Evolutionary conservation across 30 jellyfish, hydroid and myxozoan species (phyloP), one percentile per base, ranked within the genome.

Genomic region (Cassiopea andromeda): DNA sequence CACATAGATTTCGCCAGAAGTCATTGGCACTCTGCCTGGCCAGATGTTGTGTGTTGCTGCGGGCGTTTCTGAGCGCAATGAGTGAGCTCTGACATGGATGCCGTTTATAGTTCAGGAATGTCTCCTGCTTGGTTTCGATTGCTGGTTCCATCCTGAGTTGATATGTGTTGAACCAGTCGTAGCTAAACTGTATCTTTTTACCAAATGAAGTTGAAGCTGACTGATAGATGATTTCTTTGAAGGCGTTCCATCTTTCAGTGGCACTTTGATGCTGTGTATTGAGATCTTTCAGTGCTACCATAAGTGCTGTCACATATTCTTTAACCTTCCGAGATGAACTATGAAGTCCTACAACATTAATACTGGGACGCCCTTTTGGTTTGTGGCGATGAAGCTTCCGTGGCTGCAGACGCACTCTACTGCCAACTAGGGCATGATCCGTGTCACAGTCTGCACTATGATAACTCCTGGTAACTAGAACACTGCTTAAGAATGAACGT

Each of bases 381-480:
- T 16, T 77, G 49, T 6, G 10, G 38, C 72, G 54, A 3, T 77
- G 73, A 61, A 44, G 16, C 18, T 59, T 17, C 89, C 1, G 54
- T 46, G 85, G 10, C 61, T 46, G 60, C 60, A n/a, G 84, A 6
- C 12, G 85, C 81, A 38, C 27, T 10, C 5, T 80, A 9, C 67
- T 12, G n/a, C 16, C 59, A 2, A 57, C 82, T 7, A 66, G 19
- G 15, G 82, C 2, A 54, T 8, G 19, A 60, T 74, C 83, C 6
- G 92, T n/a, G 80, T 85, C 91, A 82, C 92, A 73, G 18, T 73
- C 91, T 2, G 93, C 91, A 84, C 92, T 84, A 43, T 84, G 92
- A 44, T 70, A 84, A 17, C 69, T 67, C 77, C 93, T 91, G 1
- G 67, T 48, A 79, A 8, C 13, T 12, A n/a, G 83, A 14, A 70